Percentiles rank a stretch among this genome's conserved stretches.
These are phyloP conservation scores for Zosterops pallidus DNA, from an alignment of 2,113 vertebrate genomes.

Conservation along the genomic window DNA sequence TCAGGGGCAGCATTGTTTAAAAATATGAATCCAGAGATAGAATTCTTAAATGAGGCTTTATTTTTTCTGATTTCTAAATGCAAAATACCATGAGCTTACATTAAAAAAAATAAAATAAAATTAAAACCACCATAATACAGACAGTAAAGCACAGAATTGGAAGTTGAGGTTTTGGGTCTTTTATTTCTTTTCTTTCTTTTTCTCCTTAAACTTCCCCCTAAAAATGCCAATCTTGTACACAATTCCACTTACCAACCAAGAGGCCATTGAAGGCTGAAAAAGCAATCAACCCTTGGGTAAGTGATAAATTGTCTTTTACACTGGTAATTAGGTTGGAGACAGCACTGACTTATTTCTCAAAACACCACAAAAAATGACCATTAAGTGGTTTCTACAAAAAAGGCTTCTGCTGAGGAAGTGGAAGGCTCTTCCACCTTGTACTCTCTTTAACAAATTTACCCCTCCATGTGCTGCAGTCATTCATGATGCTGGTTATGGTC, in stretches of 20 bases:
- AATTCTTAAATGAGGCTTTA: background rate
- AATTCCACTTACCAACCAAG: background rate
- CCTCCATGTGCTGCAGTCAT: accelerated
- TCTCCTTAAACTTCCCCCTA: background rate
- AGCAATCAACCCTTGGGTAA: slow-evolving; percentile 19
- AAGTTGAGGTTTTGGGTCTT: background rate
- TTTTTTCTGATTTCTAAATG: background rate
- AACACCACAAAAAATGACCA: slow-evolving; percentile 2
- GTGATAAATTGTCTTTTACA: slow-evolving; percentile 46
- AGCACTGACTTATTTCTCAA: background rate
- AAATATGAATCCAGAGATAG: background rate
- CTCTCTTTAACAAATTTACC: background rate
- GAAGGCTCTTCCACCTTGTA: background rate
- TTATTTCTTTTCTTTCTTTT: background rate
- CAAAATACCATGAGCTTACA: background rate
- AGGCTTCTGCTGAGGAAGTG: background rate
- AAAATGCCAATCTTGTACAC: background rate
- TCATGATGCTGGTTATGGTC: accelerated
- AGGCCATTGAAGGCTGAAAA: background rate
- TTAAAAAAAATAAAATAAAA: background rate
- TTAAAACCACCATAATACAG: background rate
- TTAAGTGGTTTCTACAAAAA: background rate
- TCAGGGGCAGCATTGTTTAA: background rate
- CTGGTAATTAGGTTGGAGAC: slow-evolving; percentile 2
- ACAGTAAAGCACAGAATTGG: background rate